Evolutionary conservation across 1,140 invertebrate species (phyloP).

Genomic region (Pseudoatta argentina): DNA sequence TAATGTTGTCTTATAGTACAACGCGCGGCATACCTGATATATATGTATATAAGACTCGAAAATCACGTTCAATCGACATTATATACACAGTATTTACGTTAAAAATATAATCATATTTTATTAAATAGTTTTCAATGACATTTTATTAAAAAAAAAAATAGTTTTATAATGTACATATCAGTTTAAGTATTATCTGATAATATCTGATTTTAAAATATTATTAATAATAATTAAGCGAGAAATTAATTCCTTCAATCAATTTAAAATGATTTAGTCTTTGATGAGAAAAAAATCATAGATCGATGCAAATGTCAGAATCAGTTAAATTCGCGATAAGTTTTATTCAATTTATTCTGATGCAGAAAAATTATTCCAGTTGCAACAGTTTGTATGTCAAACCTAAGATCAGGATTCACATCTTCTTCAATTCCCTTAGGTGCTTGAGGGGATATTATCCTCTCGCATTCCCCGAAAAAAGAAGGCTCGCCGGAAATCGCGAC

Average conservation of each 20-base stretch:
- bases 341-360: conserved; percentile 14
- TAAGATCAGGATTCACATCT: conserved; percentile 72
- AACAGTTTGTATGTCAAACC: conserved; percentile 63
- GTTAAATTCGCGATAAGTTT: neutral
- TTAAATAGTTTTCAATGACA: neutral
- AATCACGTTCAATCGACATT: neutral
- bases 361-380: neutral
- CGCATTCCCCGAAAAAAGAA: conserved; percentile 76
- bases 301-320: neutral
- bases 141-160: neutral
- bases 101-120: neutral
- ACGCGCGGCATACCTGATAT: conserved; percentile 81
- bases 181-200: neutral
- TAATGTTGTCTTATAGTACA: conserved; percentile 88
- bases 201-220: neutral
- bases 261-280: neutral
- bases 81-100: neutral
- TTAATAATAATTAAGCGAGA: too few relatives aligned
- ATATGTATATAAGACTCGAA: conserved; percentile 73
- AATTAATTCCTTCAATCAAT: neutral
- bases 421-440: conserved; percentile 63
- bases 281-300: neutral
- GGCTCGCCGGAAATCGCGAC: conserved; percentile 78
- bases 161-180: neutral
- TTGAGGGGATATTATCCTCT: conserved; percentile 67